Evolutionary conservation across 2,888 invertebrate species (phyloP).

Genomic region (Steinernema carpocapsae): DNA sequence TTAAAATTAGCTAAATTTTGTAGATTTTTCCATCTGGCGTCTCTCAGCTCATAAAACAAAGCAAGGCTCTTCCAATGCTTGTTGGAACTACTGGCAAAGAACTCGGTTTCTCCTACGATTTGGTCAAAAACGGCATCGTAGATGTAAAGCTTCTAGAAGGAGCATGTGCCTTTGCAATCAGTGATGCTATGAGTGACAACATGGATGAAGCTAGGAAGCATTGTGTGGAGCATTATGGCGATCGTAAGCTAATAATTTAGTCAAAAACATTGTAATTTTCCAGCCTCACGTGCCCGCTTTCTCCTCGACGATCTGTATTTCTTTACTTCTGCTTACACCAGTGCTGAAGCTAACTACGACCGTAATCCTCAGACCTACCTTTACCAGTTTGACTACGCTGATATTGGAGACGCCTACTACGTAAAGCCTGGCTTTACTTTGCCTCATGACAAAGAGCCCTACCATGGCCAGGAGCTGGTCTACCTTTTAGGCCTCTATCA

Average conservation of each 20-base stretch:
- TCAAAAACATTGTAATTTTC: not conserved
- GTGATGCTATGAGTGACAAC: not conserved
- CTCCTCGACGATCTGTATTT: constrained; percentile 36
- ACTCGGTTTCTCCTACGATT: not conserved
- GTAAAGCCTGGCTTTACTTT: not conserved
- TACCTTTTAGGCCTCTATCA: not conserved
- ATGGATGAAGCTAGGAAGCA: not conserved
- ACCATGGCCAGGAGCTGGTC: constrained; percentile 38
- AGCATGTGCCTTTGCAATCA: not conserved
- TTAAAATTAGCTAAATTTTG: not conserved
- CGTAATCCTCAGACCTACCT: not conserved
- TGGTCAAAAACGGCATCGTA: not conserved
- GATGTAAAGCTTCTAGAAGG: not conserved
- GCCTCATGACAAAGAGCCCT: constrained; percentile 13
- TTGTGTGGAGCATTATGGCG: not conserved
- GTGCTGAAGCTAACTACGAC: not conserved
- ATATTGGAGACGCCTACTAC: constrained; percentile 35
- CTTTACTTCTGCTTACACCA: constrained; percentile 11
- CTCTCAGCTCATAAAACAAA: too few species aligned
- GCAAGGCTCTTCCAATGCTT: not conserved
- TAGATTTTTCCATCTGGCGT: not conserved
- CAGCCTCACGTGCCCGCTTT: not conserved
- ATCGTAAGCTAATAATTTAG: not conserved
- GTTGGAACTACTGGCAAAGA: not conserved
- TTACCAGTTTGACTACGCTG: constrained; percentile 34